phyloP scores from a whole-genome alignment of 2,797 vertebrate genomes.

The Brachymystax lenok region DNA sequence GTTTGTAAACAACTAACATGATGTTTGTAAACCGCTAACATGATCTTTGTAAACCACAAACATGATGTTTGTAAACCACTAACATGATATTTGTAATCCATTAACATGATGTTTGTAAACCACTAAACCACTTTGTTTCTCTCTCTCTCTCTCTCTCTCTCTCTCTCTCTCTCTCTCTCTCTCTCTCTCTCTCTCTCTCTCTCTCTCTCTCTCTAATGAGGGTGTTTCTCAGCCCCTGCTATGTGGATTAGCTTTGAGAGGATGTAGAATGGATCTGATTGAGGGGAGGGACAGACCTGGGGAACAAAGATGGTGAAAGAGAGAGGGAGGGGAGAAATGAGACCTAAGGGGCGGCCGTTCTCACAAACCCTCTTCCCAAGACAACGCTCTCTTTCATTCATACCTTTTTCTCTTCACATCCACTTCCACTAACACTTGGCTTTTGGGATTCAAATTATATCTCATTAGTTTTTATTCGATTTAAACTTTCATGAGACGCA shows the following conservation, averaged over 20 bases:
- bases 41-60: too few species aligned
- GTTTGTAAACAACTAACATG: too few species aligned
- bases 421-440: constrained; percentile 44
- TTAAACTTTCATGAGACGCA: constrained; percentile 45
- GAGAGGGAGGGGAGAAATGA: too few species aligned
- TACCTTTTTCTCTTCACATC: constrained; percentile 22
- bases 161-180: too few species aligned
- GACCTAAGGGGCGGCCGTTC: constrained; percentile 32
- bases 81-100: too few species aligned
- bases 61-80: too few species aligned
- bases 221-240: neutral
- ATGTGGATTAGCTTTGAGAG: constrained; percentile 14
- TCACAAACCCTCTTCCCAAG: constrained; percentile 20
- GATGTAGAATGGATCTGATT: constrained; percentile 42
- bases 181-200: too few species aligned
- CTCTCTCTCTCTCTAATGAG: constrained; percentile 10
- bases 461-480: constrained; percentile 76
- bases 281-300: constrained; percentile 25
- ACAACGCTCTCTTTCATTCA: constrained; percentile 38
- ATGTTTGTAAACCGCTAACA: too few species aligned
- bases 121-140: too few species aligned
- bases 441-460: constrained; percentile 74
- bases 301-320: constrained; percentile 21
- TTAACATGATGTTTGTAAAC: too few species aligned
- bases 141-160: too few species aligned